Base-by-base conservation (phyloP, 2,113 vertebrate genomes). In the Zosterops japonicus region DNA sequence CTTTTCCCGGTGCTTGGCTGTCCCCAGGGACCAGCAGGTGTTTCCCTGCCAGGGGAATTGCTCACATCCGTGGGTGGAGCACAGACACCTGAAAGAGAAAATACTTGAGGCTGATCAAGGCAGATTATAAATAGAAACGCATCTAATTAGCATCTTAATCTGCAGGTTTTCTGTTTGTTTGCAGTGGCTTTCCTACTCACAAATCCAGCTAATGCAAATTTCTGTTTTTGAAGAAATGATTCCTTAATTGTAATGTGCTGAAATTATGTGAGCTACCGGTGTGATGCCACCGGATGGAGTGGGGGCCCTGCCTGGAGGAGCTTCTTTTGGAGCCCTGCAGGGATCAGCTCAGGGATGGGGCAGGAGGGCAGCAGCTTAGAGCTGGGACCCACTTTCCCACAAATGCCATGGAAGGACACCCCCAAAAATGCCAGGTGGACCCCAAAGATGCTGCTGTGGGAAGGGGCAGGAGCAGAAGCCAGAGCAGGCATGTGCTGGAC, bases 41-140 rank as follows among this genome's bases (percentile, higher is more conserved):
- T 96, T 97, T 94, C 95, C 96, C 79, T 88, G 81, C 81, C 84
- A 13, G 72, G 94, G 81, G 76, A 89, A 80, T 87, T 63, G 91
- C 93, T 96, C 53, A 46, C 77, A 59, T 89, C 77, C 49, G 19
- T 93, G 96, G 94, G 94, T 80, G 74, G 87, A 94, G 82, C 94
- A 35, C 84, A 72, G 89, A 55, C 96, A 97, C 97, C 97, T 97
- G 97, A 97, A 90, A 67, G 50, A 85, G 93, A 89, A 96, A 95
- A 79, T 41, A 35, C 94, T 96, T 83, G 41, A 56, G 88, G 84
- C 84, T 93, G 84, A 94, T 95, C 93, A 95, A 87, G 75, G 94
- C 91, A 56, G 85, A 49, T 89, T 96, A 97, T 96, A 96, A 96
- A 97, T 96, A 97, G 96, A 93, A 94, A 69, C 39, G 89, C 83